phyloP scores from a whole-genome alignment of 2,888 invertebrate species.

The Sinopyrophorus schimmeli region DNA sequence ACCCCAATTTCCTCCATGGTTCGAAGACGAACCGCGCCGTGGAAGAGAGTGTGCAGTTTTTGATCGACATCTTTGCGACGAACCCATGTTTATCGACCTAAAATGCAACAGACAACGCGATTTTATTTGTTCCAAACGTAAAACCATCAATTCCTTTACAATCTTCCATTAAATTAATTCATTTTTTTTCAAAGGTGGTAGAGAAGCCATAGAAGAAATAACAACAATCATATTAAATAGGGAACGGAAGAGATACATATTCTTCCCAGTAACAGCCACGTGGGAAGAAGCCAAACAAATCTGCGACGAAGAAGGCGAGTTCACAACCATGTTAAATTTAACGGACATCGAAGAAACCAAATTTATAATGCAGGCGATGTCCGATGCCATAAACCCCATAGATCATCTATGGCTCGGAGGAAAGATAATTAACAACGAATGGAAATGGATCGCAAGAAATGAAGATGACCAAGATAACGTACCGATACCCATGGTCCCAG shows the following conservation, averaged over 20 bases:
- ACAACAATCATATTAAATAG: constrained; percentile 16
- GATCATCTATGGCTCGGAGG: constrained; percentile 58
- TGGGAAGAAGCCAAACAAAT: constrained; percentile 36
- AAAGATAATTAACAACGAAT: constrained; percentile 43
- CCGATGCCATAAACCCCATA: constrained; percentile 40
- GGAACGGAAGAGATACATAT: constrained; percentile 37
- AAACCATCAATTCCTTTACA: constrained; percentile 4
- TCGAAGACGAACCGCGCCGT: constrained; percentile 16
- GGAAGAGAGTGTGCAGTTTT: constrained; percentile 58
- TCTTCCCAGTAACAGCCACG: constrained; percentile 40
- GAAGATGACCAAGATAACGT: constrained; percentile 4
- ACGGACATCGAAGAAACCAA: constrained; percentile 12
- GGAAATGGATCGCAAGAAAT: constrained; percentile 23
- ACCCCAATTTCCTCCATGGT: constrained; percentile 38
- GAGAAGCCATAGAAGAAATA: neutral
- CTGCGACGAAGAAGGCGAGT: constrained; percentile 6
- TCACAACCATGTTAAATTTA: constrained; percentile 12
- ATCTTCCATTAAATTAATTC: neutral
- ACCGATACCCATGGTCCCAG: neutral
- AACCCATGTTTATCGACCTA: constrained; percentile 57
- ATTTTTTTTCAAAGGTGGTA: constrained; percentile 4
- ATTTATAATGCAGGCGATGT: constrained; percentile 24
- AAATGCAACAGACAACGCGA: constrained; percentile 59
- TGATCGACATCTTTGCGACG: constrained; percentile 55
- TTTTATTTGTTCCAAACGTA: constrained; percentile 57